A percentile compares a stretch with the other conserved stretches of the same genome.
phyloP scores from a whole-genome alignment of 2,113 vertebrate genomes.

The Aegithalos caudatus region DNA sequence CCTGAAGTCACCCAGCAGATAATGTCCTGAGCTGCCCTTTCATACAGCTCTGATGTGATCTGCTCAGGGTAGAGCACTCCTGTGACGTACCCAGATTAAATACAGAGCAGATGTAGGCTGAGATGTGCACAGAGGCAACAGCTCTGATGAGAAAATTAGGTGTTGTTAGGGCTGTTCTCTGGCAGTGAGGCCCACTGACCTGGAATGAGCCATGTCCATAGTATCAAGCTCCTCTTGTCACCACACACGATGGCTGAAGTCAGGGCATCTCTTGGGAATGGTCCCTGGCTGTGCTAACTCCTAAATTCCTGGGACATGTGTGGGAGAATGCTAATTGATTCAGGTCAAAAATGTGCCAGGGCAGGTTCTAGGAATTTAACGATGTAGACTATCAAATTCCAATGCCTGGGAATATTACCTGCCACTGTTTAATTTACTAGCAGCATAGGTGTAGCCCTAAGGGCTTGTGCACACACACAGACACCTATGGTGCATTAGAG shows the following conservation, averaged over 20 bases:
- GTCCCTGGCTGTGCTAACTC: neutral
- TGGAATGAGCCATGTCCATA: neutral
- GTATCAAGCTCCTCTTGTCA: neutral
- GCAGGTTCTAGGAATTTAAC: constrained; percentile 56
- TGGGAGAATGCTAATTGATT: constrained; percentile 47
- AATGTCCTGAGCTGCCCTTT: neutral
- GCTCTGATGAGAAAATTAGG: neutral
- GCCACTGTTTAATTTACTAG: constrained; percentile 38
- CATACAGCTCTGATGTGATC: neutral
- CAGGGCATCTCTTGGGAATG: neutral
- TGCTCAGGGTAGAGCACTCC: neutral
- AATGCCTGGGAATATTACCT: constrained; percentile 46
- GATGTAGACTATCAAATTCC: constrained; percentile 43
- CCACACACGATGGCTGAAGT: neutral
- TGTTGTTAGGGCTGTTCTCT: neutral
- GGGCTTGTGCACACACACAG: neutral
- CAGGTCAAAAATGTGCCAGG: constrained; percentile 51
- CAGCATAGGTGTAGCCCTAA: constrained; percentile 40
- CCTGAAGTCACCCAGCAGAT: neutral
- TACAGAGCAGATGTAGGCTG: neutral
- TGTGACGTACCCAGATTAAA: neutral
- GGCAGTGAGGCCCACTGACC: neutral
- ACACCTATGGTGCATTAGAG: neutral
- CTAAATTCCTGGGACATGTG: neutral
- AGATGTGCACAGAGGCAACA: neutral